Conservation (phyloP, 2,888 invertebrate species). For the Amphipyra tragopoginis region DNA sequence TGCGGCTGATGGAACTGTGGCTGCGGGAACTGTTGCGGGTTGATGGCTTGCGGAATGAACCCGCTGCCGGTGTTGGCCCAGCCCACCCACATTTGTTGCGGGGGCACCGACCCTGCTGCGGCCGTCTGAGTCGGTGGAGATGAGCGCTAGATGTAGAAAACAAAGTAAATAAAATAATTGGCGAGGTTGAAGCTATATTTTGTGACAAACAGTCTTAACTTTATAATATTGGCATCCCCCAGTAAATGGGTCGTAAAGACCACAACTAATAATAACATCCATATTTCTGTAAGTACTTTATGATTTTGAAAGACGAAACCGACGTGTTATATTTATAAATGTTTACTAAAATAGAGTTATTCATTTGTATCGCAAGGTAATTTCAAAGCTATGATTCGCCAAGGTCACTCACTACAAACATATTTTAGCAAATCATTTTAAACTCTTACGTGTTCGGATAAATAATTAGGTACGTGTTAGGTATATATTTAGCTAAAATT, state of each 20-base stretch:
- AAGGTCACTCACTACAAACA: constrained; percentile 4
- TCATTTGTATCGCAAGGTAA: neutral
- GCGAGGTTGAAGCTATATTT: too few relatives aligned
- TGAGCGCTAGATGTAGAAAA: constrained; percentile 62
- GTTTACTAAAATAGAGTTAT: neutral
- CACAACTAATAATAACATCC: neutral
- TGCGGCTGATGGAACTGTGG: constrained; percentile 41
- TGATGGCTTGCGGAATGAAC: constrained; percentile 66
- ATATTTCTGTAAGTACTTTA: too few relatives aligned
- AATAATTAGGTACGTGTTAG: constrained; percentile 21
- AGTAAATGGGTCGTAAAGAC: too few relatives aligned
- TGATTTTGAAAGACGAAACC: too few relatives aligned
- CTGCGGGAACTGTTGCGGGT: constrained; percentile 46
- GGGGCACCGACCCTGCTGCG: constrained; percentile 43
- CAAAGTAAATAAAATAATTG: neutral
- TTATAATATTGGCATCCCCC: too few relatives aligned
- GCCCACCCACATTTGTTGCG: constrained; percentile 76
- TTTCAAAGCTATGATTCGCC: constrained; percentile 2
- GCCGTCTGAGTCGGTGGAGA: constrained; percentile 65
- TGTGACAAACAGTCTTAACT: too few relatives aligned
- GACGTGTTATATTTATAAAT: neutral
- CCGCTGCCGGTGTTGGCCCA: constrained; percentile 71
- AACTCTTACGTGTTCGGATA: constrained; percentile 12
- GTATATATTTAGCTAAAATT: constrained; percentile 9
- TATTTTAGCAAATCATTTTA: constrained; percentile 1